phyloP scores from a whole-genome alignment of 2,113 vertebrate species.

The Megalops atlanticus region DNA sequence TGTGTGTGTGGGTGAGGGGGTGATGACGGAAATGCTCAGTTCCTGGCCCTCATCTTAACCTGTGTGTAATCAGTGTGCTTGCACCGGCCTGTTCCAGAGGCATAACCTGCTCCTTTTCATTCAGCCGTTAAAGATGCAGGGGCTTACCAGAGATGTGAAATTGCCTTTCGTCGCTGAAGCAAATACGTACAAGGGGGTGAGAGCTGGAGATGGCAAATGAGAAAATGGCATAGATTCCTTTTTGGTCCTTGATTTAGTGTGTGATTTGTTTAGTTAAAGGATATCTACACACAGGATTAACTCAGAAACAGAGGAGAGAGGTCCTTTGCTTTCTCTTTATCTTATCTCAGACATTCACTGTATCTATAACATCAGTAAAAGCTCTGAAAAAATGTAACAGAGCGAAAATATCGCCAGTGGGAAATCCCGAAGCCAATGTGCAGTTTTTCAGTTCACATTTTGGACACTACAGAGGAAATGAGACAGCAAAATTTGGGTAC shows the following conservation, averaged over 20 bases:
- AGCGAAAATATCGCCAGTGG: too few relatives aligned
- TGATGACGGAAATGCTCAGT: too few relatives aligned
- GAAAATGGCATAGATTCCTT: constrained; percentile 51
- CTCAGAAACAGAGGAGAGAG: background rate
- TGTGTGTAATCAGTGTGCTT: constrained; percentile 54
- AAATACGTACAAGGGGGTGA: constrained; percentile 38
- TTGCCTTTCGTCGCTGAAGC: constrained; percentile 50
- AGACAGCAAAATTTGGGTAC: too few relatives aligned
- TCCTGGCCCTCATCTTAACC: too few relatives aligned
- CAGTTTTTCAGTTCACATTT: too few relatives aligned
- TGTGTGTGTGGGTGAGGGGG: too few relatives aligned
- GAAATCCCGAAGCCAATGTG: too few relatives aligned
- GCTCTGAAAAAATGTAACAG: background rate
- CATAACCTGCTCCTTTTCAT: constrained; percentile 63
- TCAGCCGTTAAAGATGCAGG: constrained; percentile 62
- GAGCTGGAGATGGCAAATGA: constrained; percentile 49
- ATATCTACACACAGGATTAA: constrained; percentile 35
- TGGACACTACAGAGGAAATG: too few relatives aligned
- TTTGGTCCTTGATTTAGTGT: constrained; percentile 46
- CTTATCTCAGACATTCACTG: background rate
- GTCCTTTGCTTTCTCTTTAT: background rate
- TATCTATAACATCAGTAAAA: background rate
- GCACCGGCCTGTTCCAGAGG: constrained; percentile 64
- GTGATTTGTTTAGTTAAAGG: constrained; percentile 21
- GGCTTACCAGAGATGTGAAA: constrained; percentile 59